Evolutionary conservation across 2,113 vertebrate genomes (phyloP), one percentile per base, ranked within the genome.

Genomic region (Motacilla alba): DNA sequence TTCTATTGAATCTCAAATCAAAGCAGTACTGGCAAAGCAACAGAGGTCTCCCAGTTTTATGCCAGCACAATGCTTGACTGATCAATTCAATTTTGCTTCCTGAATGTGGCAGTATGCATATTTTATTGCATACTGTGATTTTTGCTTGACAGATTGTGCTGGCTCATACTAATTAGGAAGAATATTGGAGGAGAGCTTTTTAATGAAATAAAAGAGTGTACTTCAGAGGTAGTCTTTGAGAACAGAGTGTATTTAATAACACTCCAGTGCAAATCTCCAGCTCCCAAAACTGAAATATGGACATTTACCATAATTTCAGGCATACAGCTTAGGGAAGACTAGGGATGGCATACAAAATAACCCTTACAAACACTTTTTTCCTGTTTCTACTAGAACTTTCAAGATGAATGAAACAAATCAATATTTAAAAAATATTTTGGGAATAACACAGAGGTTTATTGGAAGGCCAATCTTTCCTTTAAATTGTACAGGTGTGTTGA

Each of bases 61-160:
- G 87, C 63, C 83, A 75, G 46, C 69, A 70, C 60, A 93, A 84
- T 91, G 94, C 59, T 83, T 95, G 94, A 91, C 55, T 87, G 83
- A 94, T 93, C 92, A 84, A 95, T 93, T 93, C 76, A 88, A 67
- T 89, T 93, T 96, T 66, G 3, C 60, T 96, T 94, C 53, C 91
- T 93, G 46, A 91, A 52, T 68, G 47, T 87, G 64, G 27, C 1
- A 5, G 55, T 63, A 52, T 60, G 52, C 69, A 86, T 92, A 90
- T 86, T 86, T 86, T 93, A 75, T 67, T 94, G 30, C 86, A 78
- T 76, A 83, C 49, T 85, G 81, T 85, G 78, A 77, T 85, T 95
- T 91, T 93, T 62, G 56, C 82, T 93, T 83, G 87, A 64, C 59
- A 93, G 87, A 83, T 73, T 93, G 50, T 87, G 39, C 62, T 76